Evolutionary conservation across 2,888 invertebrate genomes (phyloP).

Genomic region (Cyclophora albipunctata): DNA sequence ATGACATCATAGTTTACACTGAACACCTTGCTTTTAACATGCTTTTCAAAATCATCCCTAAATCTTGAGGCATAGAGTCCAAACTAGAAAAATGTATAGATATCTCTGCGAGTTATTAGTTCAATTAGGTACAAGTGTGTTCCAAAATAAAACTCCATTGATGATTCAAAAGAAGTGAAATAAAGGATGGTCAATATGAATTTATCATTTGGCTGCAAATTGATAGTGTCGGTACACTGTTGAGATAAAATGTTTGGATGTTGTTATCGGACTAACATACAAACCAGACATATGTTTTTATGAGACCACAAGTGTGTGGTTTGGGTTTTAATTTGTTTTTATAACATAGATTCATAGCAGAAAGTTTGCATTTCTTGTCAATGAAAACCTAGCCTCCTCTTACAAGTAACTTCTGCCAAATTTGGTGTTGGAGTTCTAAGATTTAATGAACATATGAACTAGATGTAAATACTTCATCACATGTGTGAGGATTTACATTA

Average conservation of each 20-base stretch:
- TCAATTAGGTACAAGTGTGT: slow-evolving; percentile 52
- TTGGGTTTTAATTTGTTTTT: background rate
- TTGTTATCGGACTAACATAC: too few relatives aligned
- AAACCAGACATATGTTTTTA: too few relatives aligned
- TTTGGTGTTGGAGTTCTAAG: too few relatives aligned
- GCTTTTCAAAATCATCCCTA: too few relatives aligned
- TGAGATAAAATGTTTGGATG: slow-evolving; percentile 19
- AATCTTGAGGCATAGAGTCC: too few relatives aligned
- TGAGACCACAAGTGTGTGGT: slow-evolving; percentile 3
- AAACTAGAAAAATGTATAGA: background rate
- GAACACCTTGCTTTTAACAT: background rate
- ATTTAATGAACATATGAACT: too few relatives aligned
- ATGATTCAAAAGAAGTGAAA: slow-evolving; percentile 27
- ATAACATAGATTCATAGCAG: too few relatives aligned
- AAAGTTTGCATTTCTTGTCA: too few relatives aligned
- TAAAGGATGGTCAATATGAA: slow-evolving; percentile 30
- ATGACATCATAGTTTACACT: background rate
- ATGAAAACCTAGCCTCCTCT: too few relatives aligned
- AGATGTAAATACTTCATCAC: too few relatives aligned
- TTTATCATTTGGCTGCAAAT: slow-evolving; percentile 33
- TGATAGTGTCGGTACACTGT: slow-evolving; percentile 24
- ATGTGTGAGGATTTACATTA: too few relatives aligned
- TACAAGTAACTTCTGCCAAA: too few relatives aligned
- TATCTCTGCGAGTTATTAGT: slow-evolving; percentile 37
- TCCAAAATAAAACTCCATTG: slow-evolving; percentile 45